These are phyloP conservation scores for Crypturellus tataupa DNA, from an alignment of 2,797 vertebrate genomes.

Conservation along the genomic window DNA sequence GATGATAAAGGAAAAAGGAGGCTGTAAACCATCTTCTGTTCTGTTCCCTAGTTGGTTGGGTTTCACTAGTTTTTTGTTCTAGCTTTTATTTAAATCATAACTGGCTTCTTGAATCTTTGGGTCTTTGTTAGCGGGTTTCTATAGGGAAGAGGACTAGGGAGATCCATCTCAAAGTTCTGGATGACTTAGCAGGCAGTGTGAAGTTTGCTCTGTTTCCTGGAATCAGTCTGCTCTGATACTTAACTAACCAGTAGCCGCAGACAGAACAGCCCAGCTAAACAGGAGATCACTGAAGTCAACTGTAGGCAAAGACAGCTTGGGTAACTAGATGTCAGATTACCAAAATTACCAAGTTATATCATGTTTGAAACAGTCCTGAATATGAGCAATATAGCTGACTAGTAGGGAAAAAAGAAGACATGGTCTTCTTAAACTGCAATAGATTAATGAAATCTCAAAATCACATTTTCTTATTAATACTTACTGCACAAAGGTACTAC, in stretches of 20 bases:
- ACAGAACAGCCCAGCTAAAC: not conserved
- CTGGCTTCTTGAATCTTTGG: not conserved
- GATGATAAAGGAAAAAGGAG: not conserved
- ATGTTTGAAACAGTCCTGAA: not conserved
- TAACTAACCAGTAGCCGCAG: not conserved
- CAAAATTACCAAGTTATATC: not conserved
- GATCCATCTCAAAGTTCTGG: not conserved
- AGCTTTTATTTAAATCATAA: not conserved
- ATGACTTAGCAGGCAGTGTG: not conserved
- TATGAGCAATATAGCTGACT: not conserved
- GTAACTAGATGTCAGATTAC: not conserved
- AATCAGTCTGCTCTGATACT: not conserved
- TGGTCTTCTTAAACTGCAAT: not conserved
- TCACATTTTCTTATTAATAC: not conserved
- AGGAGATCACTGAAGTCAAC: not conserved
- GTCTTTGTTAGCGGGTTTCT: not conserved
- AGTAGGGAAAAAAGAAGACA: not conserved
- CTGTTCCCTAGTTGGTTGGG: not conserved
- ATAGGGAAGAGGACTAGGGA: not conserved
- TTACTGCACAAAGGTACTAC: not conserved
- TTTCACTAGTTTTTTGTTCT: not conserved
- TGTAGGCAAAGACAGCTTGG: rapidly evolving
- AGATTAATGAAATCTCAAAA: not conserved
- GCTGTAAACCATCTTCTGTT: not conserved
- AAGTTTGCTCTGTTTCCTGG: not conserved